Evolutionary conservation across 2,888 invertebrate species (phyloP).

Genomic region (Pseudococcus jackbeardsleyi): DNA sequence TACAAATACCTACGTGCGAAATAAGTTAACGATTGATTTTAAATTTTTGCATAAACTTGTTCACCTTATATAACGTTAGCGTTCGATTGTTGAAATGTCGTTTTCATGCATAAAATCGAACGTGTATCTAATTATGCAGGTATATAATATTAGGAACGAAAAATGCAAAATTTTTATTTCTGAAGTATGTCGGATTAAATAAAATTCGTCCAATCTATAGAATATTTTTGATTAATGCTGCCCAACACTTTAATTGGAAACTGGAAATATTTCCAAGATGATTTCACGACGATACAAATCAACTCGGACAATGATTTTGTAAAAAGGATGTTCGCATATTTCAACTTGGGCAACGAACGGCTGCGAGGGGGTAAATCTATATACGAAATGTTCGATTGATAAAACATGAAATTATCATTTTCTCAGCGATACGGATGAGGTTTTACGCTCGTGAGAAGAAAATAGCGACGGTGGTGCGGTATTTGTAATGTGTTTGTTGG

Average conservation of each 20-base stretch:
- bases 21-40: constrained; percentile 29
- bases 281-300: neutral
- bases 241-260: constrained; percentile 18
- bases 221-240: neutral
- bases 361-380: too few relatives aligned
- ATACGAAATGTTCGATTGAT: neutral
- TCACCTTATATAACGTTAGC: neutral
- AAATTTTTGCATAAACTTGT: constrained; percentile 11
- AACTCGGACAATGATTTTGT: neutral
- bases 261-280: constrained; percentile 14
- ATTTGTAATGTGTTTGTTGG: constrained; percentile 7
- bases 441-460: neutral
- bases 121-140: neutral
- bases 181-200: constrained; percentile 12
- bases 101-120: neutral
- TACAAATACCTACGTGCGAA: neutral
- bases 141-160: neutral
- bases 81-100: constrained; percentile 11
- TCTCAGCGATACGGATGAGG: neutral
- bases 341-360: too few relatives aligned
- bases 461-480: neutral
- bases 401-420: neutral
- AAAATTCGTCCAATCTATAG: constrained; percentile 16
- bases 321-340: too few relatives aligned
- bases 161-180: neutral